Evolutionary conservation across 2,113 vertebrate species (phyloP).

Genomic region (Xerus inauris): DNA sequence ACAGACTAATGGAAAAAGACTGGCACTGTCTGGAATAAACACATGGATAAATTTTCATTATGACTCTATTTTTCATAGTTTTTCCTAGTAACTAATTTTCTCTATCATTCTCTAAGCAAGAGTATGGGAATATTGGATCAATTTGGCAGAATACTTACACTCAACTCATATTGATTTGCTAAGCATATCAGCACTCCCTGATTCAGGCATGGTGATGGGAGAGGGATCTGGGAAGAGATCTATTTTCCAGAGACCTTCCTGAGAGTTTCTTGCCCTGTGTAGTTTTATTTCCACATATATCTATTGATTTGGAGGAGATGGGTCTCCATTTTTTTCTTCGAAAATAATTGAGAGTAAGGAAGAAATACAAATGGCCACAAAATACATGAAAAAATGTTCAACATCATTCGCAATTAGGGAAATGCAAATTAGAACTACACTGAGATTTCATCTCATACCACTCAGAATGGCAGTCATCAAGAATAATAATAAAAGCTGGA

Average conservation of each 20-base stretch:
- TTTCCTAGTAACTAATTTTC: slow-evolving; percentile 30
- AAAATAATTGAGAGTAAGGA: neutral
- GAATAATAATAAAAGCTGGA: too few relatives aligned
- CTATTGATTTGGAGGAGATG: neutral
- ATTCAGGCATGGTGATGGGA: neutral
- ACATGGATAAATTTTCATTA: slow-evolving; percentile 22
- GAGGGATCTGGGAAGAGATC: neutral
- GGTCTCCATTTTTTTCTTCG: neutral
- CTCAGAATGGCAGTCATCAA: too few relatives aligned
- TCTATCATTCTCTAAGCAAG: neutral
- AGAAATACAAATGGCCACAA: too few relatives aligned
- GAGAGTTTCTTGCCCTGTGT: neutral
- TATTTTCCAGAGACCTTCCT: neutral
- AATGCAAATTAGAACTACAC: too few relatives aligned
- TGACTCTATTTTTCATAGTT: neutral
- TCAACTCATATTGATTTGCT: neutral
- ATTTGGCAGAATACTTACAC: neutral
- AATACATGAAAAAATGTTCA: too few relatives aligned
- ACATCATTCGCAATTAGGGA: too few relatives aligned
- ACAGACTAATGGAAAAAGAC: neutral
- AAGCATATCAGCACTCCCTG: neutral
- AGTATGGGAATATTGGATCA: neutral
- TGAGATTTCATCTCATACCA: too few relatives aligned
- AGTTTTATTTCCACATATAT: neutral
- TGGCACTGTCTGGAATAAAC: neutral